Conservation (phyloP, 2,113 vertebrate genomes). For the human (Homo sapiens) region GRCh38 chr2:6837501-6838000, state of each 20-base stretch:
- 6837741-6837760: background rate
- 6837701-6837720: background rate
- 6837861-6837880: too few species aligned
- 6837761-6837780: background rate
- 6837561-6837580: background rate
- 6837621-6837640: background rate
- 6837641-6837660: background rate
- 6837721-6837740: background rate
- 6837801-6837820: background rate
- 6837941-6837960: too few species aligned
- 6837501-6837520: background rate
- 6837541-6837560: background rate
- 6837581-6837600: background rate
- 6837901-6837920: too few species aligned
- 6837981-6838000: too few species aligned
- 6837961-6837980: too few species aligned
- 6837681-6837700: background rate
- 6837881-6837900: too few species aligned
- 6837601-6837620: background rate
- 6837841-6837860: too few species aligned
- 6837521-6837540: background rate
- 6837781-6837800: background rate
- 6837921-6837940: too few species aligned
- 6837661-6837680: background rate
- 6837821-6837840: background rate